Conservation (phyloP, 2,888 invertebrate species). For the Folsomia manolachei region DNA sequence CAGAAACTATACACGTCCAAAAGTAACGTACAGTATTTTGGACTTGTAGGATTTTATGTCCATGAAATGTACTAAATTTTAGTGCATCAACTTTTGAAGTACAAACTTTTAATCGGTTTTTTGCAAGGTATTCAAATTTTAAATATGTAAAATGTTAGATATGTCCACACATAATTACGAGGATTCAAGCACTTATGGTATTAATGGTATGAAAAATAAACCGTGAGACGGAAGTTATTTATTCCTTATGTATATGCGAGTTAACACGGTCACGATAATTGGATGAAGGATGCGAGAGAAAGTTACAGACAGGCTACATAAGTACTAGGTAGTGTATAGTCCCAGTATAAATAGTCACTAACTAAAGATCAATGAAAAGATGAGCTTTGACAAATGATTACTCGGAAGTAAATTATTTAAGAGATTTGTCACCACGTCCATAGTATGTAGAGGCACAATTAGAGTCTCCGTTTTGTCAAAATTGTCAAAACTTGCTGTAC, state of each 20-base stretch:
- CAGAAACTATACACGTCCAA: too few relatives aligned
- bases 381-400: background rate
- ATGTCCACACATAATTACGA: background rate
- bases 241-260: too few relatives aligned
- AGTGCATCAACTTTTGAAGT: background rate
- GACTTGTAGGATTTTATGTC: too few relatives aligned
- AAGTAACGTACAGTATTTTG: too few relatives aligned
- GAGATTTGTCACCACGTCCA: background rate
- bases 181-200: background rate
- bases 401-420: background rate
- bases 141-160: background rate
- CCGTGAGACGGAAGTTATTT: background rate
- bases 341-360: background rate
- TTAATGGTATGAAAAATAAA: background rate
- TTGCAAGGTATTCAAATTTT: too few relatives aligned
- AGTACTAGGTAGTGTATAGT: background rate
- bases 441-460: background rate
- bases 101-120: background rate
- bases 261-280: background rate
- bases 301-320: too few relatives aligned
- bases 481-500: background rate
- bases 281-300: background rate
- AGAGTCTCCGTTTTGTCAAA: background rate
- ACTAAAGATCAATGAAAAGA: background rate
- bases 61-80: background rate